Base-by-base conservation (phyloP, 2,888 invertebrate species). In the Himalopsyche anomala region DNA sequence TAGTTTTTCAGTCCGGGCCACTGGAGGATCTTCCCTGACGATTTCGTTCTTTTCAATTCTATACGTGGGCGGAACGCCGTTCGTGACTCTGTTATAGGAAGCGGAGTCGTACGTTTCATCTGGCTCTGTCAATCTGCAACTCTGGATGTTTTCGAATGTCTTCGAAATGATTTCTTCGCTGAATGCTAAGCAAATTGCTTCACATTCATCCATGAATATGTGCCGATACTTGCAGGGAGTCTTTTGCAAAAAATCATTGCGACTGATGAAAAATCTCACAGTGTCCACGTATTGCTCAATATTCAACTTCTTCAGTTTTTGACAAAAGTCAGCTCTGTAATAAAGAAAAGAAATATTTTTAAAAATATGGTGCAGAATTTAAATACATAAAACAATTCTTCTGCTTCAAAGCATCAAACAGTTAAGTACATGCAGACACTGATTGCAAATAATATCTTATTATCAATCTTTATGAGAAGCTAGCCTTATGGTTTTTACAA, bases 171-270 rank as follows among this genome's bases (percentile, higher is more conserved):
- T 91, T 17, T 87, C 88, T 45, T 89, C 89, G 79, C 90, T 89
- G 84, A 91, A 91, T 6, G 91, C 90, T 38, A 91, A 87, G 88
- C 91, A 91, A 5, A 91, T 89, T 0, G 91, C 91, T 89, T 91
- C 91, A 6, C 91, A 89, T 89, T 91, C 91, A 84, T 91, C 91
- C 91, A 91, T 91, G 85, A 91, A 91, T 56, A 91, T 89, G 86
- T 91, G 91, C 82, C 90, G 90, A 88, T 91, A 91, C 55, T 89
- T 89, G 17, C 88, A 89, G n/a, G 89, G 89, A 87, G 90, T 90
- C 19, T 89, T 88, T 82, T 88, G 89, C 3, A 91, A 84, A 84
- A 91, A 91, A 54, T 90, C 90, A 1, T 88, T 87, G 56, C 89
- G 89, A 0, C 90, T 90, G 79, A 91, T 90, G 89, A 89, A 91